Evolutionary conservation across 2,888 invertebrate species (phyloP), one percentile per base, ranked within the genome.

Genomic region (Melanargia galathea): DNA sequence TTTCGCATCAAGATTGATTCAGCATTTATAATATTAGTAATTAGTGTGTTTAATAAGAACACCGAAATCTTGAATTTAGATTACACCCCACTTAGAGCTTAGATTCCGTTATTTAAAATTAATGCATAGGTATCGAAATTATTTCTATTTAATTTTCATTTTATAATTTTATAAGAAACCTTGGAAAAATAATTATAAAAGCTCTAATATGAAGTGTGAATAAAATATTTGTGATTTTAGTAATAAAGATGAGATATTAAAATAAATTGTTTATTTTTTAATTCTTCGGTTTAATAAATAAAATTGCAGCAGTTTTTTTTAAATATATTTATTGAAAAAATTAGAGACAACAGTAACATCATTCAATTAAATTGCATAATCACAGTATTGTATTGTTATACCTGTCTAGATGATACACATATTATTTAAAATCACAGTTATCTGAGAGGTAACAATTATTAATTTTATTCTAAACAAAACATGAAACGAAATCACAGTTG

Each of bases 141-240:
- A 18, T 20, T 46, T 52, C 2, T 3, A 35, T 33, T 51, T 30
- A 26, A 51, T 33, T 24, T 30, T 30, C 30, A 48, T 26, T 46
- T 33, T 30, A 51, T 18, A 51, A 48, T 26, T 46, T 33, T 30
- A 51, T 18, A 51, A 30, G 18, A 20, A 18, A 33, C 16, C 10
- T 10, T 33, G 18, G 20, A 18, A 35, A 20, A 22, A 43, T 30
- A 33, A 64, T 46, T 40, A 40, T 60, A 40, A 30, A 51, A 51
- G 51, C 33, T 51, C 48, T 24, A 24, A 18, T 33, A 20, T 38
- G 13, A 33, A 51, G 38, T 24, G 46, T 62, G 54, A 62, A 55
- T 62, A 58, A 60, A 58, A 52, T 48, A 38, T 26, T 58, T 58
- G 61, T 64, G 64, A 62, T 56, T 62, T 62, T 48, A 62, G 38